Conservation (phyloP, 2,888 invertebrate species). For the Xestia rhomboidea region DNA sequence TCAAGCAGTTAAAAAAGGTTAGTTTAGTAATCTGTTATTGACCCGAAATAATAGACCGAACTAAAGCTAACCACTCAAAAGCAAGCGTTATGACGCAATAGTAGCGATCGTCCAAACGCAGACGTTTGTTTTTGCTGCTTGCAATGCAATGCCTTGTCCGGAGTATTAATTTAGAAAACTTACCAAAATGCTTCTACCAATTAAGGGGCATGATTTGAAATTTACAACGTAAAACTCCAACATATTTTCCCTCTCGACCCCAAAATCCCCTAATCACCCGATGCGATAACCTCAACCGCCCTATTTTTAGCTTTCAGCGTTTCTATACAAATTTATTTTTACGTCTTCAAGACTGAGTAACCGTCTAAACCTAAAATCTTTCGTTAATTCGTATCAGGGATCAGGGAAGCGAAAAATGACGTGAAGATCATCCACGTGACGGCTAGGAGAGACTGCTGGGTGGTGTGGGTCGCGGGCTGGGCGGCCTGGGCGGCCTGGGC, state of each 20-base stretch:
- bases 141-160: background rate
- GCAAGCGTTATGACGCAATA: background rate
- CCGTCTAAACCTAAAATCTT: conserved; percentile 25
- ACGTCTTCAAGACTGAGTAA: conserved; percentile 54
- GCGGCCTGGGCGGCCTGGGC: conserved; percentile 64
- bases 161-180: conserved; percentile 13
- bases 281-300: conserved; percentile 18
- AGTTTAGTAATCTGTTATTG: background rate
- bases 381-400: conserved; percentile 94
- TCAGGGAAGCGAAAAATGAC: conserved; percentile 97
- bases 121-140: background rate
- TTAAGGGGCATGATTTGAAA: background rate
- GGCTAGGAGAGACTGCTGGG: conserved; percentile 90
- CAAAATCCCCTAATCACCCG: conserved; percentile 1
- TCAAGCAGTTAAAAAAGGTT: background rate
- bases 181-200: background rate
- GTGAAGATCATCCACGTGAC: conserved; percentile 97
- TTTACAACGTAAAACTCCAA: conserved; percentile 6
- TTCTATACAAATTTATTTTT: conserved; percentile 54
- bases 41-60: conserved; percentile 13
- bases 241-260: background rate
- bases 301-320: conserved; percentile 54
- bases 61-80: conserved; percentile 11
- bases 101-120: conserved; percentile 10
- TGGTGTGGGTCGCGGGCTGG: conserved; percentile 56